These are phyloP conservation scores for Ciconia maguari DNA, from an alignment of 2,113 vertebrate genomes.

Conservation along the genomic window DNA sequence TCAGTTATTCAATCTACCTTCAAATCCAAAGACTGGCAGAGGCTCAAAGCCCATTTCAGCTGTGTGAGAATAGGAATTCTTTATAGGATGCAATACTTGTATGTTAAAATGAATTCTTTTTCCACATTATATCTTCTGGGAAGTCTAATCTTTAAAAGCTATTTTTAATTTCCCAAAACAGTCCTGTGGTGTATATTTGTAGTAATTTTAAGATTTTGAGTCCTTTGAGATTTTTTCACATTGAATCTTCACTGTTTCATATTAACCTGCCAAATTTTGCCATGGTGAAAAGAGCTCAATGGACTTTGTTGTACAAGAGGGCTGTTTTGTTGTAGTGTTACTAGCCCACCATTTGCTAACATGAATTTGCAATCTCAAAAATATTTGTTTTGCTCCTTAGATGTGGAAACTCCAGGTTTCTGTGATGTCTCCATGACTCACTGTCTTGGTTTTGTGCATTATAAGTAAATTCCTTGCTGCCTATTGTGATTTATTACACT, in stretches of 20 bases:
- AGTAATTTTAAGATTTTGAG: not conserved
- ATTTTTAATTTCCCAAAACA: not conserved
- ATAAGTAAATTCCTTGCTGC: slow-evolving; percentile 23
- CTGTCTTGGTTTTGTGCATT: not conserved
- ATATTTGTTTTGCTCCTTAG: slow-evolving; percentile 5
- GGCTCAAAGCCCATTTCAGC: not conserved
- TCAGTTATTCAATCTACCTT: not conserved
- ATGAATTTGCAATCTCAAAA: slow-evolving; percentile 5
- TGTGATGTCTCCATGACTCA: not conserved
- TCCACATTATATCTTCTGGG: not conserved
- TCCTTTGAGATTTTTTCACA: not conserved
- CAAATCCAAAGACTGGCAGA: not conserved
- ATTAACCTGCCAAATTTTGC: not conserved
- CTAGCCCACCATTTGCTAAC: not conserved
- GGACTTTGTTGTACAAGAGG: not conserved
- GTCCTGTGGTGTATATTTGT: not conserved
- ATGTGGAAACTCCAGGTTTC: slow-evolving; percentile 40
- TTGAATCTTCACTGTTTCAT: not conserved
- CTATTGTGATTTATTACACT: slow-evolving; percentile 57
- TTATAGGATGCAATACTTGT: not conserved
- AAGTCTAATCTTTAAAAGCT: not conserved
- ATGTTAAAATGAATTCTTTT: not conserved
- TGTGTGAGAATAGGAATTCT: not conserved
- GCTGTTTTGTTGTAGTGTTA: not conserved
- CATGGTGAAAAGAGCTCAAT: not conserved